Evolutionary conservation across 2,888 invertebrate genomes (phyloP).

Genomic region (Platycnemis pennipes): DNA sequence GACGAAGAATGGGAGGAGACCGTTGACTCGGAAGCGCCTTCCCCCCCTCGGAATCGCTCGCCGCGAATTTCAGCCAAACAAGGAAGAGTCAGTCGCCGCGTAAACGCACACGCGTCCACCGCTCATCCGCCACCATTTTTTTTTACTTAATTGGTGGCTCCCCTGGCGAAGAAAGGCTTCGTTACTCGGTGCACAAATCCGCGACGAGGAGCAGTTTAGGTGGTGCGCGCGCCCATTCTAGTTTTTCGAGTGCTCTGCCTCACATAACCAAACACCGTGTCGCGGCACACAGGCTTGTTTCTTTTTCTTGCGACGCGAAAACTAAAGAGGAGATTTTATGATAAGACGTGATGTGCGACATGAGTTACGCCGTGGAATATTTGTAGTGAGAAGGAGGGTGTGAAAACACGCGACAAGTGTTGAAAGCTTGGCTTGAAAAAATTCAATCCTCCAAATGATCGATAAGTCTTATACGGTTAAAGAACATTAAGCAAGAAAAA

Average conservation of each 20-base stretch:
- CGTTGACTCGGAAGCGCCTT: neutral
- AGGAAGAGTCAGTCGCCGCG: neutral
- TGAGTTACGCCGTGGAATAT: neutral
- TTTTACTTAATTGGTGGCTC: neutral
- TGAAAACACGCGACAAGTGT: neutral
- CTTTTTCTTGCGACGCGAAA: neutral
- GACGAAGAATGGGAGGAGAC: neutral
- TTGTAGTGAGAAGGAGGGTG: neutral
- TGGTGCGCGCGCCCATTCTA: neutral
- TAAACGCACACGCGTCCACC: neutral
- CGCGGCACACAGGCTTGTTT: neutral
- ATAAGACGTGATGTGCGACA: neutral
- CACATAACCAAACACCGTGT: constrained; percentile 3
- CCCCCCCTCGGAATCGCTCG: neutral
- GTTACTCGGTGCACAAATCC: neutral
- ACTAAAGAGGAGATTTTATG: too few relatives aligned
- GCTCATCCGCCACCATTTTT: neutral
- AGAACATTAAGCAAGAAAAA: neutral
- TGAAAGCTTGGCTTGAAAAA: neutral
- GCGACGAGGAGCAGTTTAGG: neutral
- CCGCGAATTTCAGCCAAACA: neutral
- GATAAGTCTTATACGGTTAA: neutral
- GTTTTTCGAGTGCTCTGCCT: neutral
- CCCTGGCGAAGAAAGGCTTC: neutral
- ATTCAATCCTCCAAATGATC: neutral